Percentiles rank a stretch among this genome's conserved stretches.
phyloP scores from a whole-genome alignment of 1,140 invertebrate genomes.

The Heliothis subflexa region DNA sequence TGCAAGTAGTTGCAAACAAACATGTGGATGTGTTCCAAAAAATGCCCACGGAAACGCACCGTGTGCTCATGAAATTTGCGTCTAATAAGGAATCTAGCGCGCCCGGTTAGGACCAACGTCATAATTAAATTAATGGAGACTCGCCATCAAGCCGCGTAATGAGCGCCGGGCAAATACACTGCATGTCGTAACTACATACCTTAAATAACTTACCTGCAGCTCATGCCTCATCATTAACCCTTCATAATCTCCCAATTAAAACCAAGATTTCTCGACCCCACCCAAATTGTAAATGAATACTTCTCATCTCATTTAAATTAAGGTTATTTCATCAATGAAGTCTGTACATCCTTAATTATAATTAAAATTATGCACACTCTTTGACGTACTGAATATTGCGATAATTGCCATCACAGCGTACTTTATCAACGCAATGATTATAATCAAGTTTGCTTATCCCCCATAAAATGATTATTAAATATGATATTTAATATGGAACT shows the following conservation, averaged over 20 bases:
- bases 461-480: constrained; percentile 66
- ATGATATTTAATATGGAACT: constrained; percentile 68
- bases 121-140: constrained; percentile 44
- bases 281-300: constrained; percentile 4
- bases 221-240: neutral
- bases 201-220: neutral
- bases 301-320: constrained; percentile 4
- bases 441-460: constrained; percentile 42
- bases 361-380: neutral
- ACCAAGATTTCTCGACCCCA: constrained; percentile 18
- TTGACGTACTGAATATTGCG: neutral
- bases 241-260: constrained; percentile 31
- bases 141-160: constrained; percentile 10
- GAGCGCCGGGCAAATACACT: constrained; percentile 18
- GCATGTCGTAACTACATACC: constrained; percentile 1
- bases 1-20: neutral
- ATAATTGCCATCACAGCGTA: constrained; percentile 22
- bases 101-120: constrained; percentile 34
- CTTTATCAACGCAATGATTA: constrained; percentile 42
- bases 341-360: constrained; percentile 33
- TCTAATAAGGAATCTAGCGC: constrained; percentile 40
- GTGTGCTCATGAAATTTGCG: constrained; percentile 31
- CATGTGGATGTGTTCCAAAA: neutral
- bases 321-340: neutral
- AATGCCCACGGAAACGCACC: constrained; percentile 32